Percentiles rank a stretch among this genome's conserved stretches.
These are phyloP conservation scores for Corythucha ciliata DNA, from an alignment of 2,888 invertebrate genomes.

Conservation along the genomic window DNA sequence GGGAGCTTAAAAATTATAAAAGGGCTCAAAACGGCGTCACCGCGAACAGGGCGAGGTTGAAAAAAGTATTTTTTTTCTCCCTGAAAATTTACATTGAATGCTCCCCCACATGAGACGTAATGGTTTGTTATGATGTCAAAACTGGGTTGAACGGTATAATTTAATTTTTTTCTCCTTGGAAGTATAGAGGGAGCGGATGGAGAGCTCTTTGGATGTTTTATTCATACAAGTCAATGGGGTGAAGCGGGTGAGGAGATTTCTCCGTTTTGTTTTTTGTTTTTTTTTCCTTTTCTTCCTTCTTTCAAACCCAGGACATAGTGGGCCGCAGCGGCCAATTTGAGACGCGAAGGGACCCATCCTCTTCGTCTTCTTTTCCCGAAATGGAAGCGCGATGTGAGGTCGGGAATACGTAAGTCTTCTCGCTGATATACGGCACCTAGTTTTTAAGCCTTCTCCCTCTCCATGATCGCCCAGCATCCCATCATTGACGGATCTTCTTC, in stretches of 20 bases:
- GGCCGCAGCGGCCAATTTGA: conserved; percentile 20
- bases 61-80: too few relatives aligned
- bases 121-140: conserved; percentile 32
- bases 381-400: conserved; percentile 26
- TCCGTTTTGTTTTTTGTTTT: too few relatives aligned
- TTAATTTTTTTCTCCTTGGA: conserved; percentile 27
- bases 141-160: conserved; percentile 31
- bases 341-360: too few relatives aligned
- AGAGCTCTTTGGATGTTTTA: conserved; percentile 24
- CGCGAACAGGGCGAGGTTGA: too few relatives aligned
- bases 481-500: conserved; percentile 20
- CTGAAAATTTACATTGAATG: conserved; percentile 30
- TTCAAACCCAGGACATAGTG: too few relatives aligned
- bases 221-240: too few relatives aligned
- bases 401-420: conserved; percentile 24
- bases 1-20: too few relatives aligned
- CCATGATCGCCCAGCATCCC: neutral
- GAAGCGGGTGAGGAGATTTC: conserved; percentile 17
- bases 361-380: conserved; percentile 25
- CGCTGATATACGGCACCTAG: conserved; percentile 20
- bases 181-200: conserved; percentile 1
- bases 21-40: too few relatives aligned
- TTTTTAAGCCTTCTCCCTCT: conserved; percentile 17
- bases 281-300: too few relatives aligned
- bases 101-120: conserved; percentile 19